phyloP scores from a whole-genome alignment of 35 echinoderm and acorn worm genomes.

The Heliocidaris erythrogramma region DNA sequence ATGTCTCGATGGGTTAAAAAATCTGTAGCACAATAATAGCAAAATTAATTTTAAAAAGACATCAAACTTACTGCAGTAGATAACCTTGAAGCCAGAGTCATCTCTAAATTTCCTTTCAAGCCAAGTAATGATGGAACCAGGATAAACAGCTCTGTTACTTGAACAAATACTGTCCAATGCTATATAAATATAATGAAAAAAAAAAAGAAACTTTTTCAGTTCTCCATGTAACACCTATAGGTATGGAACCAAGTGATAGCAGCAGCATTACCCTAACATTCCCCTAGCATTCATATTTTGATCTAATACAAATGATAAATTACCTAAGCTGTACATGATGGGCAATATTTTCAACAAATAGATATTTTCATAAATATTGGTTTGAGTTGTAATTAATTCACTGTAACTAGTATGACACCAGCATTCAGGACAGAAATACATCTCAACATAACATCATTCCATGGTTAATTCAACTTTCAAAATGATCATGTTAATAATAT shows the following conservation, averaged over 20 bases:
- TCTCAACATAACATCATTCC: too few species aligned
- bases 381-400: too few species aligned
- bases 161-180: constrained; percentile 90
- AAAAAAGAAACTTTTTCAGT: neutral
- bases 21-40: neutral
- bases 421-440: too few species aligned
- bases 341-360: too few species aligned
- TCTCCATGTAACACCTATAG: neutral
- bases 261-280: too few species aligned
- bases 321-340: too few species aligned
- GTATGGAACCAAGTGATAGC: neutral
- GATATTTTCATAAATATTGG: too few species aligned
- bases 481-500: too few species aligned
- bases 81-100: constrained; percentile 95
- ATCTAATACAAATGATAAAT: too few species aligned
- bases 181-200: constrained; percentile 51
- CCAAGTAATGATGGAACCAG: constrained; percentile 91
- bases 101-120: constrained; percentile 96
- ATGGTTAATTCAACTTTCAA: too few species aligned
- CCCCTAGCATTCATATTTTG: too few species aligned
- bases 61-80: constrained; percentile 87
- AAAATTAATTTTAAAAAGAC: neutral
- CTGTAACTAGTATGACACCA: too few species aligned
- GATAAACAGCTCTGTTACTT: constrained; percentile 92
- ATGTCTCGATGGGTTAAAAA: neutral